Evolutionary conservation across 2,797 vertebrate species (phyloP).

Genomic region (Schizothorax lantsangensis): DNA sequence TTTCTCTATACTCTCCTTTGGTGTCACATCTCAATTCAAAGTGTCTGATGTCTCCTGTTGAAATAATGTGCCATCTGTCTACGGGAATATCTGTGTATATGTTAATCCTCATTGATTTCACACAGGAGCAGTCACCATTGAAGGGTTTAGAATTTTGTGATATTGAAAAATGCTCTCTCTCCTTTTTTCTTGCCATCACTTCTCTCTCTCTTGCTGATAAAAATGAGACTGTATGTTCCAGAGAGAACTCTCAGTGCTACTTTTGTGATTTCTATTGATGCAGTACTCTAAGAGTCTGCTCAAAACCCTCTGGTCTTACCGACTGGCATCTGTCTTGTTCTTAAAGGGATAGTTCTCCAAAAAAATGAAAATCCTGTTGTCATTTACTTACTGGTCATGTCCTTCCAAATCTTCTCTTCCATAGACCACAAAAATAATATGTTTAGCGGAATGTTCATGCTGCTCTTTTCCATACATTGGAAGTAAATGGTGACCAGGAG

Average conservation of each 20-base stretch:
- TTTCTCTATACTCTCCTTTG: neutral
- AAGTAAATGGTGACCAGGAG: neutral
- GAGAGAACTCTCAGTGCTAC: constrained; percentile 37
- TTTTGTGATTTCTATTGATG: constrained; percentile 41
- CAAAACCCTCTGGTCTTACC: constrained; percentile 6
- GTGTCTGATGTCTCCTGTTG: constrained; percentile 12
- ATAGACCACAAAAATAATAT: neutral
- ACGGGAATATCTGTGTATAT: constrained; percentile 4
- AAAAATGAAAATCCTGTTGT: neutral
- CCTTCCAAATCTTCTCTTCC: neutral
- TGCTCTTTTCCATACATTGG: neutral
- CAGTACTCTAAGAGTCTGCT: constrained; percentile 40
- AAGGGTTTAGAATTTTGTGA: constrained; percentile 2
- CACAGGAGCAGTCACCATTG: constrained; percentile 14
- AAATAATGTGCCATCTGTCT: constrained; percentile 4
- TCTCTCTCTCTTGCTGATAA: constrained; percentile 20
- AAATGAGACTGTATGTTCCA: constrained; percentile 42
- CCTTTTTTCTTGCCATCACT: neutral
- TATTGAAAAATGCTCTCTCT: neutral
- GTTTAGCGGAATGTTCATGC: neutral
- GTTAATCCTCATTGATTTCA: constrained; percentile 1
- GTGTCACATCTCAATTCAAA: neutral
- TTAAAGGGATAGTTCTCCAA: neutral
- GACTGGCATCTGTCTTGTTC: neutral
- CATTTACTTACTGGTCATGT: neutral